Evolutionary conservation across 2,888 invertebrate species (phyloP).

Genomic region (Prenolepis imparis): DNA sequence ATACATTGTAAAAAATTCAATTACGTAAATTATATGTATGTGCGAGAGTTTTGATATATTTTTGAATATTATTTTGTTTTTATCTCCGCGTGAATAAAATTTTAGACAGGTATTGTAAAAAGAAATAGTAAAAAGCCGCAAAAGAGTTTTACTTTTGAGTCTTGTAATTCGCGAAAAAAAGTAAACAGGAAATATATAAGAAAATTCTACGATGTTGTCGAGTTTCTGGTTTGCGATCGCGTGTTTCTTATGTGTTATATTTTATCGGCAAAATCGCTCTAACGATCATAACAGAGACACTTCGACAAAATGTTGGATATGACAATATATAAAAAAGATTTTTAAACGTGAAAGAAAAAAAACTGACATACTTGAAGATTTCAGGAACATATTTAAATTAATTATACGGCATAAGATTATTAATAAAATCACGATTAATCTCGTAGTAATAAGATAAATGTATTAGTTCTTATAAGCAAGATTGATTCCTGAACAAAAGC

Average conservation of each 20-base stretch:
- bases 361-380: neutral
- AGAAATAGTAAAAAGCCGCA: neutral
- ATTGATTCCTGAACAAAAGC: neutral
- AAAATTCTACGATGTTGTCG: too few relatives aligned
- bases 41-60: neutral
- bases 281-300: too few relatives aligned
- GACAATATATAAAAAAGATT: neutral
- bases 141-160: neutral
- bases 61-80: neutral
- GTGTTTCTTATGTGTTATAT: too few relatives aligned
- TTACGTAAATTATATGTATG: neutral
- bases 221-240: too few relatives aligned
- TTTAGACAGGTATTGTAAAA: neutral
- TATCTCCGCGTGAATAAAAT: neutral
- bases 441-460: neutral
- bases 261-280: too few relatives aligned
- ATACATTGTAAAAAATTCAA: neutral
- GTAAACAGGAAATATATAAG: too few relatives aligned
- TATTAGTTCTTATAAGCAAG: neutral
- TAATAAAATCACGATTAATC: conserved; percentile 22
- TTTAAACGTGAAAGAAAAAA: neutral
- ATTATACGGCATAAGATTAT: neutral
- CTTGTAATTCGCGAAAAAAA: neutral
- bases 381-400: neutral
- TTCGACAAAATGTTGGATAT: too few relatives aligned